A percentile compares a stretch with the other conserved stretches of the same genome.
Evolutionary conservation across 2,888 invertebrate genomes (phyloP).

Genomic region (Eupithecia subfuscata): DNA sequence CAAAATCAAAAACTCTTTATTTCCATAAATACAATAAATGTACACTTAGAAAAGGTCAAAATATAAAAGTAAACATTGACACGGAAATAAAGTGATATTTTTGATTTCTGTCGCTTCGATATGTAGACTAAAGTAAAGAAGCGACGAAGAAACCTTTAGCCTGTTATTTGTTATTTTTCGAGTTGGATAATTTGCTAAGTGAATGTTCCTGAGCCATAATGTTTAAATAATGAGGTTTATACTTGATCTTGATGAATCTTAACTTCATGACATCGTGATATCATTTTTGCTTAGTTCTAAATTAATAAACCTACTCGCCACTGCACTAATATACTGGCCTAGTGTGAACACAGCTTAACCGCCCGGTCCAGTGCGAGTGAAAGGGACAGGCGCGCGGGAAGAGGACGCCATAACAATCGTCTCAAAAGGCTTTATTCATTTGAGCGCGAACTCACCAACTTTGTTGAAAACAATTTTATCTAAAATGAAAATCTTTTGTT

Average conservation of each 20-base stretch:
- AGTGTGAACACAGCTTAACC: background rate
- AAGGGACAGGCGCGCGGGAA: background rate
- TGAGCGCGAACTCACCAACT: slow-evolving; percentile 40
- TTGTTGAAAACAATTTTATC: slow-evolving; percentile 45
- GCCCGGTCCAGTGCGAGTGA: background rate
- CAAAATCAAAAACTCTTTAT: no score
- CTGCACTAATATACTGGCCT: background rate
- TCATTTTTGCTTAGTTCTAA: background rate
- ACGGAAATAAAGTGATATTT: no score
- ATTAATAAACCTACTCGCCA: background rate
- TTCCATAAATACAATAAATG: no score
- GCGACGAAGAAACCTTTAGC: no score
- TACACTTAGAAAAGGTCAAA: no score
- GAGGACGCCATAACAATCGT: slow-evolving; percentile 24
- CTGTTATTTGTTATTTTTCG: no score
- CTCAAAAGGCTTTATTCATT: slow-evolving; percentile 43
- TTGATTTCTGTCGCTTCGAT: no score
- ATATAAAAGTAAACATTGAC: no score
- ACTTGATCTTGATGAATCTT: background rate
- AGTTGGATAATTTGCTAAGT: no score
- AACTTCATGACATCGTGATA: background rate
- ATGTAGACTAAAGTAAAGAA: no score
- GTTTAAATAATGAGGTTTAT: background rate
- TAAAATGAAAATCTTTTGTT: slow-evolving; percentile 47
- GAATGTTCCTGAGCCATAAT: no score